Conservation (phyloP, 1,140 invertebrate genomes). For the Globodera ellingtonae region DNA sequence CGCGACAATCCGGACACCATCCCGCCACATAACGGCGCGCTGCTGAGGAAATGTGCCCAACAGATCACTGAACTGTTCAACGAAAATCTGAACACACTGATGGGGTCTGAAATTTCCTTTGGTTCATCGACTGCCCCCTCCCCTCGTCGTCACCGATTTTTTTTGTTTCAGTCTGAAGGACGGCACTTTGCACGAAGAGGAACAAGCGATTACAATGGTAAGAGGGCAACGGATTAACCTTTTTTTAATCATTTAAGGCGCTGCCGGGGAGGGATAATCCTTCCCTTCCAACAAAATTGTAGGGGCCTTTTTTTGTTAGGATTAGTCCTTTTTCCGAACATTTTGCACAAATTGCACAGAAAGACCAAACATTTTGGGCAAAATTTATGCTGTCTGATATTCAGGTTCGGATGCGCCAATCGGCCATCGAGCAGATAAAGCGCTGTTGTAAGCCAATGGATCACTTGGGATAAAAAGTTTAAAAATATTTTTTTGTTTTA, state of each 20-base stretch:
- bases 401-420: constrained; percentile 34
- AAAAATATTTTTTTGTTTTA: not conserved
- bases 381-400: constrained; percentile 8
- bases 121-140: not conserved
- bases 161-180: constrained; percentile 18
- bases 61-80: constrained; percentile 37
- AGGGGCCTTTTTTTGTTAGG: too few species aligned
- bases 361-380: not conserved
- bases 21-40: constrained; percentile 30
- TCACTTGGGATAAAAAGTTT: not conserved
- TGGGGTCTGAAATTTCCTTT: not conserved
- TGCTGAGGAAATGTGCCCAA: constrained; percentile 32
- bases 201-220: constrained; percentile 19
- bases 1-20: constrained; percentile 37
- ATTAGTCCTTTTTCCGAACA: too few species aligned
- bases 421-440: constrained; percentile 42
- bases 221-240: not conserved
- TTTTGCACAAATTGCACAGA: too few species aligned
- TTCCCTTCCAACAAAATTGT: too few species aligned
- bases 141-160: too few species aligned
- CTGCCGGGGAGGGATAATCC: too few species aligned
- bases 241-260: too few species aligned
- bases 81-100: constrained; percentile 18
- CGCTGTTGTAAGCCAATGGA: constrained; percentile 26
- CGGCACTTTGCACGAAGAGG: not conserved